Evolutionary conservation across 1,140 invertebrate genomes (phyloP), one percentile per base, ranked within the genome.

Genomic region (Zaprionus ghesquierei): DNA sequence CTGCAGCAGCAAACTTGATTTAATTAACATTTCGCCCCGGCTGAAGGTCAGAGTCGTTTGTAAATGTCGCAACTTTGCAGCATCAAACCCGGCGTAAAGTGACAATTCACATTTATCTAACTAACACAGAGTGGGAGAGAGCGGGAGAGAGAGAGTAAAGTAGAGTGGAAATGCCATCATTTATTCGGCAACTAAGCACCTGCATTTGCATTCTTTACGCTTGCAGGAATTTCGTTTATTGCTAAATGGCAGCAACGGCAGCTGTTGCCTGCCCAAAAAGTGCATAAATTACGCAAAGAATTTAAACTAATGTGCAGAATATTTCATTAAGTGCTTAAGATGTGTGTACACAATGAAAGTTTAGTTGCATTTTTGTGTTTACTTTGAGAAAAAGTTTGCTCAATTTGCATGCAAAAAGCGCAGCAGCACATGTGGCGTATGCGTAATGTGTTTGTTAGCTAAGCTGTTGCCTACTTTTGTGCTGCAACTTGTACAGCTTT

Each of bases 1-100:
- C 38, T 46, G 27, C 38, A 41, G 27, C 46, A 55, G 12, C 61
- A 49, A 75, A 18, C 18, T 62, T 53, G 68, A 75, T 70, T 75
- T 55, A 71, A 75, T 71, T 65, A 75, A 71, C 59, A 59, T 65
- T 65, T 53, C 41, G 25, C 53, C 33, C 18, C 58, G 15, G 4
- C 18, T 50, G 35, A 72, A 69, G 56, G 50, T 61, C 64, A 41
- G 20, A 58, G 27, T 49, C 41, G 38, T 56, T 54, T 49, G 3
- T 15, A 41, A 53, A 53, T 65, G 53, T 56, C 12, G 46, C 33
- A 71, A 70, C 59, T 64, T 41, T 44, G 29, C 20, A 55, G 18
- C 33, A 60, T 29, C 15, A 51, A 68, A 60, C 51, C 61, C 13
- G 13, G 9, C 8, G n/a, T 18, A 62, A 62, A 62, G 31, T 25